phyloP scores from a whole-genome alignment of 2,113 vertebrate species.

The Caretta caretta region DNA sequence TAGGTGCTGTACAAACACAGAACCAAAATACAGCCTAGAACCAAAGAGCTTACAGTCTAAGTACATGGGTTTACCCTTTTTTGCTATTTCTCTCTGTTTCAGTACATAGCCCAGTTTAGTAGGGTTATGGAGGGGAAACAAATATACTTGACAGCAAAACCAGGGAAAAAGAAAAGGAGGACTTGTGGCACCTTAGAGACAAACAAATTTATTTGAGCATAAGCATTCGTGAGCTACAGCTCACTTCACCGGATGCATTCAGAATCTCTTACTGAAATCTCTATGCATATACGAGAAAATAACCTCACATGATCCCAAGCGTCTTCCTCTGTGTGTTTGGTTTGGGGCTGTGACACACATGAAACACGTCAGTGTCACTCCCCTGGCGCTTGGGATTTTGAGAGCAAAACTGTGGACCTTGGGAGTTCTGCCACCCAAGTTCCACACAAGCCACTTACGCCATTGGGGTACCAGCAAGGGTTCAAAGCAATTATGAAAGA shows the following conservation, averaged over 20 bases:
- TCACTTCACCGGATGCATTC: too few species aligned
- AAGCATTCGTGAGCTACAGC: too few species aligned
- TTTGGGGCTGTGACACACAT: fast-evolving
- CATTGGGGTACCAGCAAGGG: fast-evolving
- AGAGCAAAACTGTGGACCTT: background rate
- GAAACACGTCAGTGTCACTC: fast-evolving
- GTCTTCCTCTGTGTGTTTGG: background rate
- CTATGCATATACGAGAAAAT: background rate
- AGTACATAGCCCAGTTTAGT: too few species aligned
- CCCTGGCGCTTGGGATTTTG: fast-evolving
- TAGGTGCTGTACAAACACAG: background rate
- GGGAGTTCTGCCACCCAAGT: background rate
- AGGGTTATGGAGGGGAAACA: background rate
- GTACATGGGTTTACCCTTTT: background rate
- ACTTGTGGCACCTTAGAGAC: too few species aligned
- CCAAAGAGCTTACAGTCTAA: background rate
- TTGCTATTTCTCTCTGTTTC: background rate
- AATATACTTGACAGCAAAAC: background rate
- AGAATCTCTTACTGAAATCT: background rate
- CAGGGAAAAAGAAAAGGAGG: too few species aligned
- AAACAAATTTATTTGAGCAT: too few species aligned
- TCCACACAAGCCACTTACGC: fast-evolving
- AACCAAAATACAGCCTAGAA: background rate
- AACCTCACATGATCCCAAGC: fast-evolving
- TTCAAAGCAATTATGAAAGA: background rate